These are phyloP conservation scores for Anguilla rostrata DNA, from an alignment of 2,113 vertebrate genomes.

Conservation along the genomic window DNA sequence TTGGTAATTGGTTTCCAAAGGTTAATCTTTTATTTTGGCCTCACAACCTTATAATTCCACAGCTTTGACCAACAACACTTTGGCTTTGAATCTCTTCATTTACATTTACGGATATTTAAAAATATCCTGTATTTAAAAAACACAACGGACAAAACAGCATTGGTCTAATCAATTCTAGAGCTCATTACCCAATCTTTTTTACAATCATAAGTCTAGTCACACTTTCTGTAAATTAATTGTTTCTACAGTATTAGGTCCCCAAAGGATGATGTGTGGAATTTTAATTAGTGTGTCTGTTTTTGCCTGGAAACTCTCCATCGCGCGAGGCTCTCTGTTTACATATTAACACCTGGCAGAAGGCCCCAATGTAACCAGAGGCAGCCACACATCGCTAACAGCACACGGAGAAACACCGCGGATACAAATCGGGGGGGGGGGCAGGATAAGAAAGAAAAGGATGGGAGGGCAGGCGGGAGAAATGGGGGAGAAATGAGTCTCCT, in stretches of 20 bases:
- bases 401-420: background rate
- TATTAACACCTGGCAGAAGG: background rate
- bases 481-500: too few species aligned
- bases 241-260: background rate
- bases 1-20: background rate
- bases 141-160: background rate
- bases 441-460: background rate
- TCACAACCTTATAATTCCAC: background rate
- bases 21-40: background rate
- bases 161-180: background rate
- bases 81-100: background rate
- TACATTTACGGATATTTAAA: background rate
- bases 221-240: background rate
- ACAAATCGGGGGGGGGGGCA: background rate
- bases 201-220: background rate
- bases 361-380: background rate
- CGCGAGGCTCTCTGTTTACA: background rate
- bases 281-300: background rate
- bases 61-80: background rate
- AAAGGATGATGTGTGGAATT: background rate
- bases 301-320: background rate
- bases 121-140: too few species aligned
- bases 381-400: background rate
- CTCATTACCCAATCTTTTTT: background rate
- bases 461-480: too few species aligned